These are phyloP conservation scores for Pteronotus mesoamericanus DNA, from an alignment of 2,797 vertebrate genomes.

Conservation along the genomic window DNA sequence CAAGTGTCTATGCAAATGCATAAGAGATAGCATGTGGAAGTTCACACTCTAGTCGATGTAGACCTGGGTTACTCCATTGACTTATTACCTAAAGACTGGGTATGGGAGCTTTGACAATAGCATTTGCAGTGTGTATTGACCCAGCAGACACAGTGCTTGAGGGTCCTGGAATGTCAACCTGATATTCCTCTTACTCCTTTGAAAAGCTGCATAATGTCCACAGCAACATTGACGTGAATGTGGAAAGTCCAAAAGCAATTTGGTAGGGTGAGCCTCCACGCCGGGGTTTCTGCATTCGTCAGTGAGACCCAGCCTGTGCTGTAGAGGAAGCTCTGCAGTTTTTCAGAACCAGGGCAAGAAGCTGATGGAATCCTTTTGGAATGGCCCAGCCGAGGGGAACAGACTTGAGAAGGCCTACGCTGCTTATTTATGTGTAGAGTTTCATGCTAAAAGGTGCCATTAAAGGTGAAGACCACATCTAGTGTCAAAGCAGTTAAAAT, in stretches of 20 bases:
- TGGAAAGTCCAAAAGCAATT: conserved; percentile 59
- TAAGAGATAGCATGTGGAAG: not conserved
- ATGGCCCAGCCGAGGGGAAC: not conserved
- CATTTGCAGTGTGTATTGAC: not conserved
- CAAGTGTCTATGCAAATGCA: not conserved
- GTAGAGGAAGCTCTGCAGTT: conserved; percentile 49
- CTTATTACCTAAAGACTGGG: not conserved
- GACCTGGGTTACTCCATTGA: not conserved
- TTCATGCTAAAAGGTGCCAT: conserved; percentile 60
- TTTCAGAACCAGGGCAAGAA: conserved; percentile 49
- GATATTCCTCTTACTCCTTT: not conserved
- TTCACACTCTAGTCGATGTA: too few species aligned
- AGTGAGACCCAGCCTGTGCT: conserved; percentile 68
- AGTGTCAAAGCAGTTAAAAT: conserved; percentile 72
- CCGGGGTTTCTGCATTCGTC: conserved; percentile 69
- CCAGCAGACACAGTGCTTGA: not conserved
- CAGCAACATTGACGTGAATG: conserved; percentile 54
- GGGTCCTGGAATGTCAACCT: not conserved
- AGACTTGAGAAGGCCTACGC: conserved; percentile 19
- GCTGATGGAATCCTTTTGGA: conserved; percentile 54
- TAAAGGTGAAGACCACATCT: conserved; percentile 64
- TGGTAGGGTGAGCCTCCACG: not conserved
- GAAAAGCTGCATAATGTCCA: not conserved
- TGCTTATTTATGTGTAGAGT: conserved; percentile 66
- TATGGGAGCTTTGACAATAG: not conserved